phyloP scores from a whole-genome alignment of 92 coral and sea anemone genomes.

The Heteractis magnifica region DNA sequence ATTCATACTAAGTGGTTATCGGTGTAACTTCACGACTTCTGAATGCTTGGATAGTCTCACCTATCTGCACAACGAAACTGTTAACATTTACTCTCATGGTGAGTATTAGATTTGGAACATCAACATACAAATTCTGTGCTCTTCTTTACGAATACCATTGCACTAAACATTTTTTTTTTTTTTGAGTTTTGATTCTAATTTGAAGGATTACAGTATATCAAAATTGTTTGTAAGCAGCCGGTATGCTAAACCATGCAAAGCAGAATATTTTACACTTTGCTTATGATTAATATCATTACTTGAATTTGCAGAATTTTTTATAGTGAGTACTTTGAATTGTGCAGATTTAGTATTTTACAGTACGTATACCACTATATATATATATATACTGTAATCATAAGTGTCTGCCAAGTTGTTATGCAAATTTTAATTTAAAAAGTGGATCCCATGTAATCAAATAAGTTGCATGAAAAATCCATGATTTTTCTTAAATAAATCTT shows the following conservation, averaged over 20 bases:
- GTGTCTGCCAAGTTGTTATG: background rate
- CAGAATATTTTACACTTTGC: too few relatives aligned
- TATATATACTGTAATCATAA: background rate
- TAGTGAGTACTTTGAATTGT: background rate
- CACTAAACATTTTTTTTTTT: too few relatives aligned
- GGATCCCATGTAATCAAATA: too few relatives aligned
- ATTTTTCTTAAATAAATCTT: background rate
- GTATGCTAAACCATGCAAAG: too few relatives aligned
- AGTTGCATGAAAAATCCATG: background rate
- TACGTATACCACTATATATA: background rate
- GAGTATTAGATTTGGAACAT: conserved; percentile 22
- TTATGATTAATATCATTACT: background rate
- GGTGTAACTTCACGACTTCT: conserved; percentile 55
- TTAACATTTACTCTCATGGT: conserved; percentile 92
- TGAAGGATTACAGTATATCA: too few relatives aligned
- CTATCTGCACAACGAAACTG: conserved; percentile 86
- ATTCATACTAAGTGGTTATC: conserved; percentile 73
- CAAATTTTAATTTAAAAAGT: background rate
- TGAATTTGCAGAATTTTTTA: background rate
- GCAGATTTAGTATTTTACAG: background rate
- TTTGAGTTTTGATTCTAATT: too few relatives aligned
- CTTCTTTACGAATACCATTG: background rate
- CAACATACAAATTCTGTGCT: background rate
- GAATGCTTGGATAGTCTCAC: conserved; percentile 83
- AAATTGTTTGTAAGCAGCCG: background rate